Percentiles rank a stretch among this genome's conserved stretches.
Evolutionary conservation across 2,888 invertebrate species (phyloP).

Genomic region (Microdon myrmicae): DNA sequence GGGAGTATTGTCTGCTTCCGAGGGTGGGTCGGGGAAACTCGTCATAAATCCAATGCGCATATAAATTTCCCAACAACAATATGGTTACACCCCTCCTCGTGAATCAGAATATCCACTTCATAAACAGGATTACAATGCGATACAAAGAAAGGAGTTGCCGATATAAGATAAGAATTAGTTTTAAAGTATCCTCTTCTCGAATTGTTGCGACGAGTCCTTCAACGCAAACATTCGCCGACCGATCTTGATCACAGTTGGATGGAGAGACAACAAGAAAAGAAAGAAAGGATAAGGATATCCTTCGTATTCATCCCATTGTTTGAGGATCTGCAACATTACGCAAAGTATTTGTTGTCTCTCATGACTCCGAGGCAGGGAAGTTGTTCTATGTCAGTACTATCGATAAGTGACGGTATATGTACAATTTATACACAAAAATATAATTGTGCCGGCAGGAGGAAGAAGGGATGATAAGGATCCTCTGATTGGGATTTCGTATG

Average conservation of each 20-base stretch:
- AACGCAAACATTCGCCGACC: constrained; percentile 7
- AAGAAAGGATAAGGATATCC: constrained; percentile 27
- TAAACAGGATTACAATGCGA: constrained; percentile 37
- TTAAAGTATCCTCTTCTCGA: constrained; percentile 47
- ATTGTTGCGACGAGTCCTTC: constrained; percentile 36
- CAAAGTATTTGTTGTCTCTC: constrained; percentile 22
- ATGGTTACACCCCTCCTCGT: constrained; percentile 28
- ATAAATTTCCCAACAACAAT: constrained; percentile 16
- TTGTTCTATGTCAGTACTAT: constrained; percentile 41
- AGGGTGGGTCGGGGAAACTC: constrained; percentile 30
- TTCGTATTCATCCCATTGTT: constrained; percentile 18
- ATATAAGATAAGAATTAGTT: constrained; percentile 51
- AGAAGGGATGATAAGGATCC: constrained; percentile 28
- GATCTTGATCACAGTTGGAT: constrained; percentile 39
- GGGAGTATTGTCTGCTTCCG: constrained; percentile 30
- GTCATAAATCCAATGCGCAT: constrained; percentile 34
- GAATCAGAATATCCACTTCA: constrained; percentile 17
- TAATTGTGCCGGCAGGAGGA: constrained; percentile 11
- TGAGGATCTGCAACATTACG: constrained; percentile 18
- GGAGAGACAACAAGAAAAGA: constrained; percentile 27
- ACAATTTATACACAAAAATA: not conserved
- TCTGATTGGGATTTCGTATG: constrained; percentile 27
- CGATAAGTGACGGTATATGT: constrained; percentile 34
- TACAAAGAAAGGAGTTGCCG: constrained; percentile 4
- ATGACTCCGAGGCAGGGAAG: constrained; percentile 42